These are phyloP conservation scores for Liasis olivaceus DNA, from an alignment of 2,797 vertebrate genomes.

Conservation along the genomic window DNA sequence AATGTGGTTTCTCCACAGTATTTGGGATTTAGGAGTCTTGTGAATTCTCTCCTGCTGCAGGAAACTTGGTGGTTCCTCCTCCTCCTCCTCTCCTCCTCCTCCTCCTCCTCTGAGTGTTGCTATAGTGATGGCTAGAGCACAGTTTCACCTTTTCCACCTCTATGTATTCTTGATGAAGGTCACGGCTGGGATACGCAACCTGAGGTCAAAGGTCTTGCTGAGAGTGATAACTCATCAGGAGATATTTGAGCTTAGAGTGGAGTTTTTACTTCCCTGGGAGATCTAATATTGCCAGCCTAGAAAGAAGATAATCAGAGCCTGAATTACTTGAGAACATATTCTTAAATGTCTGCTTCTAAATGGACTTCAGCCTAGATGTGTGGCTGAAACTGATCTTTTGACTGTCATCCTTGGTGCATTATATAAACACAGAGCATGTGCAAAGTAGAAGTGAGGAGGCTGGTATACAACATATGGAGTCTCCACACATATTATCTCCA, in stretches of 20 bases:
- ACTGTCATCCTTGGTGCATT: neutral
- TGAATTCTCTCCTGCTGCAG: neutral
- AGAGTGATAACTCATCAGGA: constrained; percentile 45
- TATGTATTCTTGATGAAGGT: constrained; percentile 47
- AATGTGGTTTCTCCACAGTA: neutral
- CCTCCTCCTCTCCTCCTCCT: neutral
- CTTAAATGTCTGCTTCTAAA: neutral
- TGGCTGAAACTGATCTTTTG: neutral
- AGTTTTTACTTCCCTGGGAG: constrained; percentile 20
- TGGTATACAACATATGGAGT: neutral
- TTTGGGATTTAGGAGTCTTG: neutral
- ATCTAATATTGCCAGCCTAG: neutral
- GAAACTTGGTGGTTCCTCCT: constrained; percentile 9
- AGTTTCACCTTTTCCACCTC: constrained; percentile 37
- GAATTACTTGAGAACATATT: neutral
- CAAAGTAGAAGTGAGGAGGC: neutral
- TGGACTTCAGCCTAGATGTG: neutral
- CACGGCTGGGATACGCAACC: constrained; percentile 38
- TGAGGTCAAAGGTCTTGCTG: constrained; percentile 36
- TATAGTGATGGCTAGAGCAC: constrained; percentile 24
- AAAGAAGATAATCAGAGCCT: constrained; percentile 2
- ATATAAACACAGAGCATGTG: neutral
- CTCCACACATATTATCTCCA: neutral
- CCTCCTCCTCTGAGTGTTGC: constrained; percentile 13
- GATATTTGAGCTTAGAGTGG: constrained; percentile 22